phyloP scores from a whole-genome alignment of 2,797 vertebrate species.

The Triplophysa bombifrons region DNA sequence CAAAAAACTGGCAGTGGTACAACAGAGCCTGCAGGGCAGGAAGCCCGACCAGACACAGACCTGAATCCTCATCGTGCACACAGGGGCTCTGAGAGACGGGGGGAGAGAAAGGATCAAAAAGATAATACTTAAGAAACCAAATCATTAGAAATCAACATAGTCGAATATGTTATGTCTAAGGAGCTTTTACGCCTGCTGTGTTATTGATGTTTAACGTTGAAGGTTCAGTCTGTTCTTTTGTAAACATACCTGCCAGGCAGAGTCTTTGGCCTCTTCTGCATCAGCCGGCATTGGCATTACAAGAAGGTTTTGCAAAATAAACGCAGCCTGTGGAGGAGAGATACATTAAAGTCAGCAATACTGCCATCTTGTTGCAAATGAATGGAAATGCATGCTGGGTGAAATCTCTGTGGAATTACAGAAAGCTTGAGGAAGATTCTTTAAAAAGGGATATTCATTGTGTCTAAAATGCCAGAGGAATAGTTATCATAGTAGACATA shows the following conservation, averaged over 20 bases:
- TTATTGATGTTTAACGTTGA: constrained; percentile 15
- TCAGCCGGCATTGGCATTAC: constrained; percentile 89
- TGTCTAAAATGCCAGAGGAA: not conserved
- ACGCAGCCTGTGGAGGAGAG: constrained; percentile 82
- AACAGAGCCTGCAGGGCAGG: constrained; percentile 89
- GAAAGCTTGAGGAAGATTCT: not conserved
- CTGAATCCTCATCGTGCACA: constrained; percentile 91
- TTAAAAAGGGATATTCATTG: not conserved
- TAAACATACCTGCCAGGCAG: constrained; percentile 89
- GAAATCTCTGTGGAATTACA: constrained; percentile 9
- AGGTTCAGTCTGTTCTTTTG: constrained; percentile 59
- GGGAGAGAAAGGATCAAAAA: constrained; percentile 25
- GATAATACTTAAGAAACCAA: constrained; percentile 6
- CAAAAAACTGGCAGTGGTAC: constrained; percentile 90
- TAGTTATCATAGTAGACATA: not conserved
- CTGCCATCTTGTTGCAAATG: constrained; percentile 80
- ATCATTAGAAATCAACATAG: not conserved
- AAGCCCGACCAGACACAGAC: constrained; percentile 84
- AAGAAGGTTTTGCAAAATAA: constrained; percentile 96
- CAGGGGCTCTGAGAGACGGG: constrained; percentile 82
- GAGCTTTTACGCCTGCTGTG: constrained; percentile 21
- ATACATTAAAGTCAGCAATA: constrained; percentile 73
- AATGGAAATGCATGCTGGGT: constrained; percentile 64
- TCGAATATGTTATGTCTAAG: constrained; percentile 22
- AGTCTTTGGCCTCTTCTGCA: constrained; percentile 81